Conservation (phyloP, 2,888 invertebrate species). For the Drosophila limbata region DNA sequence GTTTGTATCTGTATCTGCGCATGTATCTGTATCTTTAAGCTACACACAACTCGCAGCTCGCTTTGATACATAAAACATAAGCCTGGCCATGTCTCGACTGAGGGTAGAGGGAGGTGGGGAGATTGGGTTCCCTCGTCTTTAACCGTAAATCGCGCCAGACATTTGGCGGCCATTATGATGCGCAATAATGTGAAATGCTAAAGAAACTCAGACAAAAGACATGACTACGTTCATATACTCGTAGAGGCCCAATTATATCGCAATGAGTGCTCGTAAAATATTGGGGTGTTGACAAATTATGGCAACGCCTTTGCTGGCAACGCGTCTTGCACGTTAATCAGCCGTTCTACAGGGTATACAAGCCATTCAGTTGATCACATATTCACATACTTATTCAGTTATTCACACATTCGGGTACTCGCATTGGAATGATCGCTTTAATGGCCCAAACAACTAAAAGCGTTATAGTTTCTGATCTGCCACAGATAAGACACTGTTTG, state of each 20-base stretch:
- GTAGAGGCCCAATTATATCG: constrained; percentile 74
- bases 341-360: constrained; percentile 13
- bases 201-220: constrained; percentile 49
- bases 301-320: constrained; percentile 77
- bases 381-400: constrained; percentile 15
- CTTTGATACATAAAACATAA: constrained; percentile 82
- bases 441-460: constrained; percentile 6
- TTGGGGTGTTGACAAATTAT: constrained; percentile 84
- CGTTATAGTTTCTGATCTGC: constrained; percentile 14
- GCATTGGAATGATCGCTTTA: constrained; percentile 10
- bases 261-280: constrained; percentile 80
- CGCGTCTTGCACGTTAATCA: constrained; percentile 66
- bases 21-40: constrained; percentile 22
- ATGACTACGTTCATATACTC: constrained; percentile 19
- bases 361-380: constrained; percentile 1
- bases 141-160: constrained; percentile 55
- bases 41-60: constrained; percentile 36
- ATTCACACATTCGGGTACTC: constrained; percentile 8
- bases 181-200: constrained; percentile 70
- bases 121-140: constrained; percentile 6
- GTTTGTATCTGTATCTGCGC: constrained; percentile 29
- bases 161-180: constrained; percentile 76
- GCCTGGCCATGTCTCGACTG: constrained; percentile 30
- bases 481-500: constrained; percentile 10
- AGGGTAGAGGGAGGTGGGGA: neutral